A percentile compares a stretch with the other conserved stretches of the same genome.
These are phyloP conservation scores for Clarias macrocephalus DNA, from an alignment of 2,113 vertebrate genomes.

Conservation along the genomic window DNA sequence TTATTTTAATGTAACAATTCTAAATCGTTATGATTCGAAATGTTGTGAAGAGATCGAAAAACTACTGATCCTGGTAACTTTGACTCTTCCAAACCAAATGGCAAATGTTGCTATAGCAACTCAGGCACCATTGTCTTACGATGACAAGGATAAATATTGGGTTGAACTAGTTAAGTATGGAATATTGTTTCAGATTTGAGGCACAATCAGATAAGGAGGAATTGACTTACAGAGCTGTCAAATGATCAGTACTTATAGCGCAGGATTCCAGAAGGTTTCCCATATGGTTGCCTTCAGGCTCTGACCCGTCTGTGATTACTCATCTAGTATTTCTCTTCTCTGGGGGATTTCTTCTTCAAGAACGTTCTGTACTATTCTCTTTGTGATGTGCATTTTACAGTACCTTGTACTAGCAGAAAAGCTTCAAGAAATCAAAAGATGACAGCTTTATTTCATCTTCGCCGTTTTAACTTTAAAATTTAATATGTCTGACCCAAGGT, in stretches of 20 bases:
- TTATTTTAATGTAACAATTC: neutral
- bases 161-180: conserved; percentile 27
- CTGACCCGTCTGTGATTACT: neutral
- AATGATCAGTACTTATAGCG: conserved; percentile 9
- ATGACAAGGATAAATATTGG: conserved; percentile 41
- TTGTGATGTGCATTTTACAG: neutral
- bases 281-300: conserved; percentile 14
- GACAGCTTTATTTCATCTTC: neutral
- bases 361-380: neutral
- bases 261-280: conserved; percentile 8
- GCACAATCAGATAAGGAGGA: conserved; percentile 13
- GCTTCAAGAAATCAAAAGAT: neutral
- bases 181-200: conserved; percentile 32
- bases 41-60: conserved; percentile 13
- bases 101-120: conserved; percentile 55
- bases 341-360: neutral
- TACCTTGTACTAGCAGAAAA: neutral
- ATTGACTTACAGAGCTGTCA: conserved; percentile 30
- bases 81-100: conserved; percentile 33
- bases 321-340: neutral
- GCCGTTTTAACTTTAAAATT: neutral
- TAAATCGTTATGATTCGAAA: conserved; percentile 15
- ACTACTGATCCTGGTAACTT: conserved; percentile 25
- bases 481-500: neutral
- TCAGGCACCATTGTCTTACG: conserved; percentile 38